Evolutionary conservation across 2,797 vertebrate species (phyloP).

Genomic region (Pteropus rufus): DNA sequence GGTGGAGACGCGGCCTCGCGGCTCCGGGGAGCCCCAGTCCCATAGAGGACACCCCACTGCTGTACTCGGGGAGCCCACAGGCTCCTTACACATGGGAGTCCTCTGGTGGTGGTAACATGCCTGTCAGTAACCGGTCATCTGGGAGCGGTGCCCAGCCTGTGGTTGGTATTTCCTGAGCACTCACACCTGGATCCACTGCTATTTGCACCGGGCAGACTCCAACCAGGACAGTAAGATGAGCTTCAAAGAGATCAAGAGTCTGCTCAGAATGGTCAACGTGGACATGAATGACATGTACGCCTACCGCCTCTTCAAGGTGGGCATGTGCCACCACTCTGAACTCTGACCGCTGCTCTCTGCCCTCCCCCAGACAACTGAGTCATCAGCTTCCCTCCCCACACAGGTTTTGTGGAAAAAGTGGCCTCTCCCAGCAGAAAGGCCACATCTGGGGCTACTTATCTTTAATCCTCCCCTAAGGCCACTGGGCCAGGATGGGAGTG

Average conservation of each 20-base stretch:
- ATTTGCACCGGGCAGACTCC: constrained; percentile 91
- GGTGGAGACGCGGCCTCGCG: background rate
- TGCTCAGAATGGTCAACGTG: constrained; percentile 96
- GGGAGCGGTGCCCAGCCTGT: accelerated
- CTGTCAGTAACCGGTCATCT: background rate
- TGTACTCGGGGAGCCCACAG: too few species aligned
- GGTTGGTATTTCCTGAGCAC: constrained; percentile 83
- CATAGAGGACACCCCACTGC: background rate
- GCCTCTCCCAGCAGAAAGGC: background rate
- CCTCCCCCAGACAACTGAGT: background rate
- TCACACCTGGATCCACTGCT: constrained; percentile 92
- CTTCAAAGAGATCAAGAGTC: constrained; percentile 92
- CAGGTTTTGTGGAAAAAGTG: background rate
- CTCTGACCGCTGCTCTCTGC: background rate
- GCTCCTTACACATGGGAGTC: background rate
- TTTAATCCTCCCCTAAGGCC: background rate
- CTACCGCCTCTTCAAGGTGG: constrained; percentile 93
- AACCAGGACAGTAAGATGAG: constrained; percentile 96
- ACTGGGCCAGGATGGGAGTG: background rate
- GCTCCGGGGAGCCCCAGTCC: background rate
- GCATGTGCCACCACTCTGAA: accelerated
- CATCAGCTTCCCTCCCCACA: background rate
- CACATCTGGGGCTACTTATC: background rate
- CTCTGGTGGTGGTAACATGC: background rate
- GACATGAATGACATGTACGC: constrained; percentile 93